Percentiles rank a stretch among this genome's conserved stretches.
Conservation (phyloP, 2,113 vertebrate genomes). For the Alligator mississippiensis region DNA sequence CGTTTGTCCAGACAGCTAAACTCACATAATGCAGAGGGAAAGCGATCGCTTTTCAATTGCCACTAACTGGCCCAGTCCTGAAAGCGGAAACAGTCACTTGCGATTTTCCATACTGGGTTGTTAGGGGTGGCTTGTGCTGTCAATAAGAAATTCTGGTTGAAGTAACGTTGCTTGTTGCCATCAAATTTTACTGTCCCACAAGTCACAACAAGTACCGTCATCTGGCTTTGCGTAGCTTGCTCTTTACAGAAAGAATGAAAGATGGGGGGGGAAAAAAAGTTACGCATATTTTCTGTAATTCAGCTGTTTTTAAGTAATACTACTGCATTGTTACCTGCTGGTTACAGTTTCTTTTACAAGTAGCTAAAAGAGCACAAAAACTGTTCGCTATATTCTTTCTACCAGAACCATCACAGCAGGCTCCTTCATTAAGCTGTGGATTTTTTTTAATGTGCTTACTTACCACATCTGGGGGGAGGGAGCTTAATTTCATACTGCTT, state of each 20-base stretch:
- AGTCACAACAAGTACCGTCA: conserved; percentile 92
- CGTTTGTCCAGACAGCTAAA: background rate
- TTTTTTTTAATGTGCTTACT: background rate
- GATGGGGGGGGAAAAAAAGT: conserved; percentile 30
- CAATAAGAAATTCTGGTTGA: conserved; percentile 96
- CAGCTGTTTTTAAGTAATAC: background rate
- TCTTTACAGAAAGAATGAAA: conserved; percentile 78
- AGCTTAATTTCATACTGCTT: background rate
- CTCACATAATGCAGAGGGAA: background rate
- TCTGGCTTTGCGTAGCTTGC: conserved; percentile 95
- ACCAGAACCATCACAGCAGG: background rate
- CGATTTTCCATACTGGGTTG: conserved; percentile 97
- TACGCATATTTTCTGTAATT: background rate
- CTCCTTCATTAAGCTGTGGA: background rate
- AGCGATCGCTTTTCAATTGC: background rate
- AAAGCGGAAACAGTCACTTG: conserved; percentile 97
- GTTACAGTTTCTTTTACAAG: background rate
- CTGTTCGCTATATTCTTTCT: background rate
- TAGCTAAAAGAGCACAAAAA: background rate
- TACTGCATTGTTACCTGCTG: background rate
- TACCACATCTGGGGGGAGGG: background rate
- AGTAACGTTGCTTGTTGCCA: conserved; percentile 94
- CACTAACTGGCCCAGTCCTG: conserved; percentile 91
- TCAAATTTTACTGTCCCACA: conserved; percentile 95
- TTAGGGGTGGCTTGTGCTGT: conserved; percentile 90